Evolutionary conservation across 2,888 invertebrate genomes (phyloP).

Genomic region (Lucinisca nassula): DNA sequence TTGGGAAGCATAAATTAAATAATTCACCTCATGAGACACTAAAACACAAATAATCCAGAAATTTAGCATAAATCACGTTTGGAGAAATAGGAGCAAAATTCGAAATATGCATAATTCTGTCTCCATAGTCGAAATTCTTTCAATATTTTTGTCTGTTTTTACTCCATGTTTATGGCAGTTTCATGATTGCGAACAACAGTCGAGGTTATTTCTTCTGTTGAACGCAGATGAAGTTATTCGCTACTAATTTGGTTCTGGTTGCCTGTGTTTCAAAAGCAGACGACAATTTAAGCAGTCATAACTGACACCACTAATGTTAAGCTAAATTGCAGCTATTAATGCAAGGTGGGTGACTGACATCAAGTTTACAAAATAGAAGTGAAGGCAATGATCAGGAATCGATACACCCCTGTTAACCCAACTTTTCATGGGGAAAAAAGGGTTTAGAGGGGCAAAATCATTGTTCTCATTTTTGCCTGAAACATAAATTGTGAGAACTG

Average conservation of each 20-base stretch:
- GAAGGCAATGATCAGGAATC: no score
- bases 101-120: not conserved
- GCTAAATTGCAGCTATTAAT: not conserved
- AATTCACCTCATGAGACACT: not conserved
- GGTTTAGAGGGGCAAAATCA: no score
- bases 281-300: not conserved
- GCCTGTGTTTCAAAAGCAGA: not conserved
- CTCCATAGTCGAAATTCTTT: constrained; percentile 8
- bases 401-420: no score
- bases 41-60: not conserved
- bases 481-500: no score
- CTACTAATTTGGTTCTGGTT: constrained; percentile 1
- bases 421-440: no score
- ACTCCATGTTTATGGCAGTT: constrained; percentile 36
- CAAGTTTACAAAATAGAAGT: no score
- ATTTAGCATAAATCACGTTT: not conserved
- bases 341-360: not conserved
- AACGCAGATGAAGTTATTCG: not conserved
- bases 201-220: not conserved
- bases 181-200: constrained; percentile 6
- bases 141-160: not conserved
- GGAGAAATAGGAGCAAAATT: not conserved
- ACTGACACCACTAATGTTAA: not conserved
- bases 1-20: not conserved
- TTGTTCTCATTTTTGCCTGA: no score